These are phyloP conservation scores for Therioaphis trifolii DNA, from an alignment of 2,888 invertebrate species.

Conservation along the genomic window DNA sequence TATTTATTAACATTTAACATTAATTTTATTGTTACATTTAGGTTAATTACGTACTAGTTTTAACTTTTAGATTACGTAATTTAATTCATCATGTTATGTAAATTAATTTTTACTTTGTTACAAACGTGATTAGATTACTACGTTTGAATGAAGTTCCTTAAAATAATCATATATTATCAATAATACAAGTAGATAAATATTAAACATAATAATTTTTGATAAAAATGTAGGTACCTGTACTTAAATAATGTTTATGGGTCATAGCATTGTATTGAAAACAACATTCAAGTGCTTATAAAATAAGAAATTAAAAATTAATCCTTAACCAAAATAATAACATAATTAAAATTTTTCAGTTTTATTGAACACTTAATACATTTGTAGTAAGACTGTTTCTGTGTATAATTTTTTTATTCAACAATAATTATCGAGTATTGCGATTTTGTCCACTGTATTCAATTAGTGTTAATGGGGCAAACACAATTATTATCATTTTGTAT, in stretches of 20 bases:
- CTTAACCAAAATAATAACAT: no score
- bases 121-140: slow-evolving; percentile 28
- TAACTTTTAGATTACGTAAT: slow-evolving; percentile 28
- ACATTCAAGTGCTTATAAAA: neutral
- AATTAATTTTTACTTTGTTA: neutral
- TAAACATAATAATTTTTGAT: neutral
- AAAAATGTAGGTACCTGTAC: neutral
- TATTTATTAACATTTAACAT: neutral
- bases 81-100: neutral
- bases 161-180: neutral
- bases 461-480: neutral
- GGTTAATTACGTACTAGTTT: slow-evolving; percentile 1
- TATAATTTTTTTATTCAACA: no score
- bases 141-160: slow-evolving; percentile 15
- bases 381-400: no score
- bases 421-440: no score
- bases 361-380: no score
- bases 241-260: neutral
- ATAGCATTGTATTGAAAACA: neutral
- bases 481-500: neutral
- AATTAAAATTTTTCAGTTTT: no score
- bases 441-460: neutral
- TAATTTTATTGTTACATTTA: neutral
- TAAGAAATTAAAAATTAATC: neutral
- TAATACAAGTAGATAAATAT: neutral